phyloP scores from a whole-genome alignment of 2,888 invertebrate species.

The Polydrusus cervinus region DNA sequence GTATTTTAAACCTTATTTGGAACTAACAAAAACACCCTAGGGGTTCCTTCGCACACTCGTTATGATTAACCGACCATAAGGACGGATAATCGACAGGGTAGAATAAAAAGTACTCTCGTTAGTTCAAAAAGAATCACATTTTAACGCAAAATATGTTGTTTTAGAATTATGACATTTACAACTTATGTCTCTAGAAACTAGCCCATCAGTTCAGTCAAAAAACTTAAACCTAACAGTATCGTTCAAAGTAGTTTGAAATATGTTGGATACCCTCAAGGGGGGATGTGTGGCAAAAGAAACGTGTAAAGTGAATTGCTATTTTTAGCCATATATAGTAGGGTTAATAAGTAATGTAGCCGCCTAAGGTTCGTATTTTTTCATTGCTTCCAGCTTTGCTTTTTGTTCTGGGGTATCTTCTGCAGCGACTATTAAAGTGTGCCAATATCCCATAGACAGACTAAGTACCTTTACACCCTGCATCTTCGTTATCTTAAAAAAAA shows the following conservation, averaged over 20 bases:
- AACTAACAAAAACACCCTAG: too few species aligned
- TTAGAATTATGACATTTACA: too few species aligned
- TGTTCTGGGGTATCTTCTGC: slow-evolving; percentile 79
- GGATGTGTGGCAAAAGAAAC: slow-evolving; percentile 12
- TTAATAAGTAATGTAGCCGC: slow-evolving; percentile 44
- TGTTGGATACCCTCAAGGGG: background rate
- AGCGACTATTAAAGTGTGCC: slow-evolving; percentile 85
- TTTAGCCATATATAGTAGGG: slow-evolving; percentile 34
- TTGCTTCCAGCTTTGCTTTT: slow-evolving; percentile 74
- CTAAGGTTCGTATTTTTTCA: slow-evolving; percentile 46
- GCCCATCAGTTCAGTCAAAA: slow-evolving; percentile 16
- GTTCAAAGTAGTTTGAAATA: slow-evolving; percentile 1
- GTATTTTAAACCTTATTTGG: too few species aligned
- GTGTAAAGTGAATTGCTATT: slow-evolving; percentile 36
- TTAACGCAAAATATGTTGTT: too few species aligned
- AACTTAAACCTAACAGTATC: slow-evolving; percentile 15
- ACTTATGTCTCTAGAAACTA: too few species aligned
- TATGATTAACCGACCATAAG: too few species aligned
- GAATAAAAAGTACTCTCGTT: too few species aligned
- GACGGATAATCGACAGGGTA: too few species aligned
- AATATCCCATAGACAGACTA: slow-evolving; percentile 88
- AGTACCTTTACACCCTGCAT: slow-evolving; percentile 85
- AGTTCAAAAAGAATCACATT: too few species aligned
- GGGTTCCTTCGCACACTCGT: too few species aligned
- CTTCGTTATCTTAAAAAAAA: slow-evolving; percentile 71